Evolutionary conservation across 2,888 invertebrate species (phyloP).

Genomic region (Vannuccia rotundouncinata): DNA sequence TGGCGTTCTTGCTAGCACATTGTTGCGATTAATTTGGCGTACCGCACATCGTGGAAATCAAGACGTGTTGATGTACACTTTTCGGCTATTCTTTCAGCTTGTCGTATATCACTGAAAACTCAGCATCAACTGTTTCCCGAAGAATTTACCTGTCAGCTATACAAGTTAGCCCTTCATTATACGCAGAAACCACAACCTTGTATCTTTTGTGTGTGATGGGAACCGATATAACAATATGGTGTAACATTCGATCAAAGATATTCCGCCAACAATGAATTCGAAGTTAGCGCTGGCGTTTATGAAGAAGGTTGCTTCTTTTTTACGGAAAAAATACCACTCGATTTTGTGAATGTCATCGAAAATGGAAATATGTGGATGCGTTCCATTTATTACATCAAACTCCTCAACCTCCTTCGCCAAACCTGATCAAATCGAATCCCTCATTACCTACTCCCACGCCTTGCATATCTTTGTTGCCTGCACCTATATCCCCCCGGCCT

Average conservation of each 20-base stretch:
- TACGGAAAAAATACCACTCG: background rate
- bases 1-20: background rate
- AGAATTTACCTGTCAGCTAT: conserved; percentile 3
- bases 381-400: background rate
- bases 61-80: conserved; percentile 13
- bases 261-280: background rate
- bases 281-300: background rate
- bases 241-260: no score
- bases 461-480: background rate
- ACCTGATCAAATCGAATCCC: background rate
- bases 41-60: conserved; percentile 8
- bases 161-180: conserved; percentile 3
- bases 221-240: background rate
- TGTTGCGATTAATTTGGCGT: conserved; percentile 12
- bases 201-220: background rate
- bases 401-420: background rate
- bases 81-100: conserved; percentile 1
- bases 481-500: background rate
- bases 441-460: background rate
- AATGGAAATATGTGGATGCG: background rate
- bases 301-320: background rate
- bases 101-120: conserved; percentile 22
- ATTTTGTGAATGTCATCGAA: background rate
- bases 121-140: conserved; percentile 18
- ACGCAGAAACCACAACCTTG: background rate